Evolutionary conservation across 2,888 invertebrate genomes (phyloP).

Genomic region (Hofmannophila pseudospretella): DNA sequence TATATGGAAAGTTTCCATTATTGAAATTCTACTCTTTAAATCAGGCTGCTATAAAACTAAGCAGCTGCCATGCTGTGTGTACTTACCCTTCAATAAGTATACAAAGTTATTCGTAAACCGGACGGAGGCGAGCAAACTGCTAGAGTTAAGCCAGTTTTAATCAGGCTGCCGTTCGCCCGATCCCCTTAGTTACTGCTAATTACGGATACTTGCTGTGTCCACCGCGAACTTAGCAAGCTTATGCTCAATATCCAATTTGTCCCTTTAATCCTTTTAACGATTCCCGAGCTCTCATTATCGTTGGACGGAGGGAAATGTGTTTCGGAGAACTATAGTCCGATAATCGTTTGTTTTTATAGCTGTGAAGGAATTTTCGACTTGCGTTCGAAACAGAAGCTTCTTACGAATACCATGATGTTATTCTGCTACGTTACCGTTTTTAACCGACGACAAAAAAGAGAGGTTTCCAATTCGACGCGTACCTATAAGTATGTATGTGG

Average conservation of each 20-base stretch:
- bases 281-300: conserved; percentile 54
- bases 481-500: too few relatives aligned
- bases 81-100: conserved; percentile 2
- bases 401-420: too few relatives aligned
- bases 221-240: conserved; percentile 62
- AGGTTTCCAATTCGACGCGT: too few relatives aligned
- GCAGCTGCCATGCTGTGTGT: too few relatives aligned
- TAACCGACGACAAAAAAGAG: too few relatives aligned
- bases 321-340: conserved; percentile 11
- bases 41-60: too few relatives aligned
- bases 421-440: too few relatives aligned
- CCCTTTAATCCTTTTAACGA: conserved; percentile 63
- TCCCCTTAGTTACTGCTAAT: conserved; percentile 70
- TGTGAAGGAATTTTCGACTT: too few relatives aligned
- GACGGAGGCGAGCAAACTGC: conserved; percentile 21
- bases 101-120: neutral
- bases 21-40: too few relatives aligned
- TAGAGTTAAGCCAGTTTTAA: conserved; percentile 64
- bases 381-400: too few relatives aligned
- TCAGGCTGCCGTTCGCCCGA: conserved; percentile 38
- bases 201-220: conserved; percentile 63
- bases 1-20: too few relatives aligned
- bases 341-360: too few relatives aligned
- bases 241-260: conserved; percentile 68
- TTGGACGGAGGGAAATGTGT: conserved; percentile 22